A percentile compares a stretch with the other conserved stretches of the same genome.
These are phyloP conservation scores for Dolichomitus sp. DNA, from an alignment of 2,888 invertebrate species.

Conservation along the genomic window DNA sequence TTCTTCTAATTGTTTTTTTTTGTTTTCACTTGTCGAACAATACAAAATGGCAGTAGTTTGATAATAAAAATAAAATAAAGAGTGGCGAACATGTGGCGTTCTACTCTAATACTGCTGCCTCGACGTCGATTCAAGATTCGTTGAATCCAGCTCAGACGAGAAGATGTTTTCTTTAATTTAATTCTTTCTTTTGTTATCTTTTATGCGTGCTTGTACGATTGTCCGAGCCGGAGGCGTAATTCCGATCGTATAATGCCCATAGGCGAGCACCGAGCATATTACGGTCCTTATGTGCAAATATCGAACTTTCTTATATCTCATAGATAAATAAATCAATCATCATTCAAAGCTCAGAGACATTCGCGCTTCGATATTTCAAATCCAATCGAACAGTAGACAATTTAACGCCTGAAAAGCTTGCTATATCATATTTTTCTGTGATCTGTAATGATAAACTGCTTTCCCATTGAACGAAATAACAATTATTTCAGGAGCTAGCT, in stretches of 20 bases:
- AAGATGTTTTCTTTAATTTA: conserved; percentile 51
- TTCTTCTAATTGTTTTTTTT: conserved; percentile 26
- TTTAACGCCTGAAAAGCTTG: conserved; percentile 11
- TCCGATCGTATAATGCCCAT: conserved; percentile 39
- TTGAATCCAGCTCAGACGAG: conserved; percentile 64
- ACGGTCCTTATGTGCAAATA: conserved; percentile 14
- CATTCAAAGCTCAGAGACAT: conserved; percentile 30
- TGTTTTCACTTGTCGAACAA: conserved; percentile 62
- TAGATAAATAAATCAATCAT: conserved; percentile 31
- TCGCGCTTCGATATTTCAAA: conserved; percentile 23
- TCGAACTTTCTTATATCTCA: conserved; percentile 18
- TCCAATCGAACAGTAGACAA: conserved; percentile 15
- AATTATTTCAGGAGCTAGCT: neutral
- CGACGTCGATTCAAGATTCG: conserved; percentile 68
- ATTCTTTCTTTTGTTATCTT: conserved; percentile 9
- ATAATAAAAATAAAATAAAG: conserved; percentile 73
- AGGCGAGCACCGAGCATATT: conserved; percentile 42
- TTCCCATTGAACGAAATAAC: neutral
- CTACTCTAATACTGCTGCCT: conserved; percentile 84
- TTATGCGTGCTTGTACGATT: conserved; percentile 29
- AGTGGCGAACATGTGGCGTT: conserved; percentile 80
- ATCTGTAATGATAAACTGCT: neutral
- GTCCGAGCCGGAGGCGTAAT: conserved; percentile 48
- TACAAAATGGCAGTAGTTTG: conserved; percentile 77
- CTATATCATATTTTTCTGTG: neutral